These are phyloP conservation scores for Chrysomela aeneicollis DNA, from an alignment of 2,888 invertebrate species.

Conservation along the genomic window DNA sequence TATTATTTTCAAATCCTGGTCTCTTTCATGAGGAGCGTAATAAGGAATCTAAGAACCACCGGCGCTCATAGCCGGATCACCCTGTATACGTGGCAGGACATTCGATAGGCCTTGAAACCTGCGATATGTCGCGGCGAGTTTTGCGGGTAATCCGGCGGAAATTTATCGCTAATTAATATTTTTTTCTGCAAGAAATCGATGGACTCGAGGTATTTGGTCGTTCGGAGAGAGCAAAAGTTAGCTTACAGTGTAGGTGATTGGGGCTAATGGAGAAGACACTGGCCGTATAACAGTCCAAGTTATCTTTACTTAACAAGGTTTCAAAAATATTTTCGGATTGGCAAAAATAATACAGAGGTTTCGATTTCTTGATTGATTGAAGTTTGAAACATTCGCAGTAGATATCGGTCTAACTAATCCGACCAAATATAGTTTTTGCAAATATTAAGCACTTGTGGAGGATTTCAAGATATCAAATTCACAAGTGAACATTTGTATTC, in stretches of 20 bases:
- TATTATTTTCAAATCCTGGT: no score
- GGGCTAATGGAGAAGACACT: background rate
- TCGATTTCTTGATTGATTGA: background rate
- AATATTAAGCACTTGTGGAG: no score
- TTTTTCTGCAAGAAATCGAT: constrained; percentile 1
- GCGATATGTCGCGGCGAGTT: constrained; percentile 13
- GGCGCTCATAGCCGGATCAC: no score
- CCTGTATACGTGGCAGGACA: constrained; percentile 23
- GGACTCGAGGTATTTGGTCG: background rate
- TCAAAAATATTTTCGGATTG: background rate
- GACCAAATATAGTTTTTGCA: no score
- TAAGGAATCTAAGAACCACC: no score
- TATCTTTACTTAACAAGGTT: background rate
- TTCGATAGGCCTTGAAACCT: constrained; percentile 24
- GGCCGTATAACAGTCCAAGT: background rate
- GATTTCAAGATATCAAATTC: no score
- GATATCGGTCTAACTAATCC: no score
- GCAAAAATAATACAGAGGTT: background rate
- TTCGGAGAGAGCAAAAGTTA: background rate
- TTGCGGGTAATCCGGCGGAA: constrained; percentile 13
- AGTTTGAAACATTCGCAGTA: no score
- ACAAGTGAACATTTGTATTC: no score
- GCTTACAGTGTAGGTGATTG: background rate
- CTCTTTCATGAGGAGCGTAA: no score
- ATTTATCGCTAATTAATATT: constrained; percentile 20